phyloP scores from a whole-genome alignment of 1,140 invertebrate species.

The Rhagoletis pomonella region DNA sequence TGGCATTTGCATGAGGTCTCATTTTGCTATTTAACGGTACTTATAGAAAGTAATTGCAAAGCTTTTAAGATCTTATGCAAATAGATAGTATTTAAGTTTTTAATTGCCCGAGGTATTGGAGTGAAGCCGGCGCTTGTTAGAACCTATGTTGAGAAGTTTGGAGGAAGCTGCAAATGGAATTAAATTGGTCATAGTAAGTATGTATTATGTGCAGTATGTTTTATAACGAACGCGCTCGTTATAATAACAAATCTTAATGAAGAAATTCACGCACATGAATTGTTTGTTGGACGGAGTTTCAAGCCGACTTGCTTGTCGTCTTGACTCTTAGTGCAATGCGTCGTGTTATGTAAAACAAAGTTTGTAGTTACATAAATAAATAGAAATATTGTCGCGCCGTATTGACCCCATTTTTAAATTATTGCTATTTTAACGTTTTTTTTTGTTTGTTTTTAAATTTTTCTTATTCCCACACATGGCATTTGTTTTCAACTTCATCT shows the following conservation, averaged over 20 bases:
- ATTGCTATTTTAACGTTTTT: constrained; percentile 1
- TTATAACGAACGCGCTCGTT: too few species aligned
- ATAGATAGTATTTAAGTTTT: background rate
- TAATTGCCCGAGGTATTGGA: too few species aligned
- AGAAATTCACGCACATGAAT: background rate
- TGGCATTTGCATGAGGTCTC: constrained; percentile 6
- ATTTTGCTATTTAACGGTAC: constrained; percentile 11
- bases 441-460: background rate
- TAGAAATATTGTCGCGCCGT: constrained; percentile 16
- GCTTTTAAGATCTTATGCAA: background rate
- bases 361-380: background rate
- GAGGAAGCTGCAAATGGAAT: too few species aligned
- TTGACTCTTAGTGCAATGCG: background rate
- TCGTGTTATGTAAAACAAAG: background rate
- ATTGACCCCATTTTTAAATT: constrained; percentile 46
- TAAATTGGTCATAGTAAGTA: too few species aligned
- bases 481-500: background rate
- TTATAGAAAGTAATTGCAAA: background rate
- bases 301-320: background rate
- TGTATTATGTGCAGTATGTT: too few species aligned
- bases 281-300: background rate
- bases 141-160: too few species aligned
- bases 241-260: background rate
- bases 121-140: too few species aligned
- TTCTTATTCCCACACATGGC: background rate